Evolutionary conservation across 2,113 vertebrate species (phyloP).

Genomic region (Uria aalge): DNA sequence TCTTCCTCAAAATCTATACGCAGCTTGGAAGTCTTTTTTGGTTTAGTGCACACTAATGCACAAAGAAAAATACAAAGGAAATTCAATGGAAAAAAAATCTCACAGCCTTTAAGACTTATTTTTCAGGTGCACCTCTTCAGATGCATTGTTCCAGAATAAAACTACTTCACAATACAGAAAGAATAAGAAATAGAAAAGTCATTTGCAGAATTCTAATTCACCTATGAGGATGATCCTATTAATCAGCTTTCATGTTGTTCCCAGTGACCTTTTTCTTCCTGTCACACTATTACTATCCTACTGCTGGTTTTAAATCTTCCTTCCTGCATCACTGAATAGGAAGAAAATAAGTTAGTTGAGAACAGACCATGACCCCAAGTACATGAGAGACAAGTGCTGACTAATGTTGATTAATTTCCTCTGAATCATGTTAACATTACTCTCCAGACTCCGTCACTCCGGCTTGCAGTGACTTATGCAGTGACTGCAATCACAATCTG

Average conservation of each 20-base stretch:
- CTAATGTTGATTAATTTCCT: conserved; percentile 27
- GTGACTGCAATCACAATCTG: background rate
- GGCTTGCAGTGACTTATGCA: background rate
- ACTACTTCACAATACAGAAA: background rate
- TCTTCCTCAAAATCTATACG: background rate
- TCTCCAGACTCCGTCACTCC: background rate
- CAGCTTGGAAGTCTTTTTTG: background rate
- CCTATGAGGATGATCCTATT: background rate
- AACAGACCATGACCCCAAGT: background rate
- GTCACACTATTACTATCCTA: background rate
- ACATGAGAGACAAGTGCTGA: conserved; percentile 10
- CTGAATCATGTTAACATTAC: background rate
- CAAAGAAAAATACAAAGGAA: background rate
- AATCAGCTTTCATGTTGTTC: conserved; percentile 30
- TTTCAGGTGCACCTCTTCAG: background rate
- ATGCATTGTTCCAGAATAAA: background rate
- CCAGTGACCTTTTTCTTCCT: conserved; percentile 14
- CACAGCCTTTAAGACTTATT: background rate
- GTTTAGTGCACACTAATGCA: background rate
- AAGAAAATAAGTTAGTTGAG: conserved; percentile 10
- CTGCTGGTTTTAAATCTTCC: conserved; percentile 16
- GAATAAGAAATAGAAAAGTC: background rate
- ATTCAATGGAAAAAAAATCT: background rate
- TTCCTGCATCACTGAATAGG: background rate
- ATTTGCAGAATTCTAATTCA: conserved; percentile 4